Percentiles rank a stretch among this genome's conserved stretches.
phyloP scores from a whole-genome alignment of 2,797 vertebrate species.

The Cirrhinus molitorella region DNA sequence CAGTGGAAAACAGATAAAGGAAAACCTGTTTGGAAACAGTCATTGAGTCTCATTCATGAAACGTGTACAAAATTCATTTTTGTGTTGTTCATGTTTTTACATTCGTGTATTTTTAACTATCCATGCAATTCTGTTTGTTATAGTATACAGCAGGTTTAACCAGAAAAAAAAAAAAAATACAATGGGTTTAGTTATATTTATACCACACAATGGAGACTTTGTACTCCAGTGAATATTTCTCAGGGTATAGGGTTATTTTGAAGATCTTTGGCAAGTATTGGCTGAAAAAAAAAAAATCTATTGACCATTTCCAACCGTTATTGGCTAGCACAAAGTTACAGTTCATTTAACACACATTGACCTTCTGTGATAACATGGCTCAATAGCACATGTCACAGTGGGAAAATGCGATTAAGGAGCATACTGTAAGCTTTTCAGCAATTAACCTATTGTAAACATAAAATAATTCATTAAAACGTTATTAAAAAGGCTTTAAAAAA shows the following conservation, averaged over 20 bases:
- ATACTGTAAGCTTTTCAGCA: slow-evolving; percentile 3
- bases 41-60: not conserved
- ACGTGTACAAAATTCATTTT: not conserved
- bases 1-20: not conserved
- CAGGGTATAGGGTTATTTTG: not conserved
- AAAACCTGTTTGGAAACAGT: slow-evolving; percentile 6
- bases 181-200: not conserved
- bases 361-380: not conserved
- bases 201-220: not conserved
- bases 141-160: not conserved
- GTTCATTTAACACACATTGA: slow-evolving; percentile 7
- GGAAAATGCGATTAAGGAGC: not conserved
- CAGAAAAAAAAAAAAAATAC: not conserved
- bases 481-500: not conserved
- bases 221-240: not conserved
- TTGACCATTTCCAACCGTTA: not conserved
- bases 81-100: not conserved
- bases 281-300: not conserved
- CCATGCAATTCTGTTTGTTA: not conserved
- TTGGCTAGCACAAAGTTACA: not conserved
- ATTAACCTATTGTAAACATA: not conserved
- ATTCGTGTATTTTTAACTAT: not conserved
- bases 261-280: not conserved
- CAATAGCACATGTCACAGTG: not conserved
- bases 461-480: not conserved